Base-by-base conservation (phyloP, 2,888 invertebrate species). In the Heliconius aoede region DNA sequence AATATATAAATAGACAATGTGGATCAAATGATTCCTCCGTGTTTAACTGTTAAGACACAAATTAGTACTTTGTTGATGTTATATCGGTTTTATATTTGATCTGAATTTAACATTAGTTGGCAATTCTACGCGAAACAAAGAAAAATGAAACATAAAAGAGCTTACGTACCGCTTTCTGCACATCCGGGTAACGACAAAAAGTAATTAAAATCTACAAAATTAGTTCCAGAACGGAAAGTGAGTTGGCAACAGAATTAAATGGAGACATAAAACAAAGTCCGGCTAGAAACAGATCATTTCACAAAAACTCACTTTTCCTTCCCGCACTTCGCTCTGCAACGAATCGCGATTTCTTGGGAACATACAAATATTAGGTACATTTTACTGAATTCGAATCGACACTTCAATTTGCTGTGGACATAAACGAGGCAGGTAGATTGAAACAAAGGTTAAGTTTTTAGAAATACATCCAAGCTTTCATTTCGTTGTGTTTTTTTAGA, bases 291-390 rank as follows among this genome's bases (percentile, higher is more conserved):
- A 55, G 60, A 58, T 58, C 67, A 21, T n/a, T 36, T 58, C n/a
- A 69, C 51, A 72, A 67, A 77, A 74, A 71, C 18, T 21, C 7
- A 51, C 46, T 62, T 72, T 60, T 69, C 40, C 21, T 30, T 32
- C 13, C 32, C 4, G n/a, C 32, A n/a, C 60, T 60, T 51, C 60
- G 73, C 72, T 72, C 73, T 82, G 73, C 74, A 69, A 65, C 84
- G 61, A 89, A 88, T 88, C 81, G 85, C 84, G 76, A 90, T 90
- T 87, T 89, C 85, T 83, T 90, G 90, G 90, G 90, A 90, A 88
- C 86, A 86, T 82, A 60, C 24, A 55, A 55, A 55, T 11, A 79
- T 80, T 67, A 5, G 64, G 64, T 40, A 77, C 64, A 77, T 79
- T 72, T 69, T 72, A 55, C 71, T 58, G 51, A 79, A 81, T 80